Conservation (phyloP, 2,888 invertebrate species). For the Achlya flavicornis region DNA sequence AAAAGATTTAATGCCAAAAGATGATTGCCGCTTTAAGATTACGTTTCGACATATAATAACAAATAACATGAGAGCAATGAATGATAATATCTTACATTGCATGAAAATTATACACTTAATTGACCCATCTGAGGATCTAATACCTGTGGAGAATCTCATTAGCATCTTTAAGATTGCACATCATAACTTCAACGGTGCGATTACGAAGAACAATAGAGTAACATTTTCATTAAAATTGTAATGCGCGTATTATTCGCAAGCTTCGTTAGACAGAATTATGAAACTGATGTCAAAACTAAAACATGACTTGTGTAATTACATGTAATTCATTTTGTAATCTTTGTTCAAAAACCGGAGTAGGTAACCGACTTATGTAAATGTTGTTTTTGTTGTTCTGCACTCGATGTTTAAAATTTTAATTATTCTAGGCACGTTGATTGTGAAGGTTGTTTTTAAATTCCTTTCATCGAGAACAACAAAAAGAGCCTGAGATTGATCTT, state of each 20-base stretch:
- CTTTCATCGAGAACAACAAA: background rate
- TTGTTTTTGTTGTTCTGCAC: background rate
- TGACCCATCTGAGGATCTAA: conserved; percentile 1
- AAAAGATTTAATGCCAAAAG: too few relatives aligned
- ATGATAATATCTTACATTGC: background rate
- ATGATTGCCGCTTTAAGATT: too few relatives aligned
- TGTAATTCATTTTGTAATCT: conserved; percentile 12
- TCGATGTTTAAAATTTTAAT: background rate
- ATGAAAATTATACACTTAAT: background rate
- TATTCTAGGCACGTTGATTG: background rate
- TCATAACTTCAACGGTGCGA: background rate
- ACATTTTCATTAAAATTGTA: conserved; percentile 33
- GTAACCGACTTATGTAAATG: conserved; percentile 1
- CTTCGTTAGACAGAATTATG: conserved; percentile 32
- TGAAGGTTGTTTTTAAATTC: background rate
- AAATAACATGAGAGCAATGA: background rate
- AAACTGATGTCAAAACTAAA: conserved; percentile 25
- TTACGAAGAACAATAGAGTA: conserved; percentile 6
- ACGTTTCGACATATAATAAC: background rate
- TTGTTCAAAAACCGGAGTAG: conserved; percentile 7
- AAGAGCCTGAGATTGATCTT: background rate
- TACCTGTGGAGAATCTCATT: background rate
- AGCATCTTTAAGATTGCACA: conserved; percentile 3
- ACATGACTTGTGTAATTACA: conserved; percentile 14
- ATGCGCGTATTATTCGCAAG: conserved; percentile 29